Percentiles rank a stretch among this genome's conserved stretches.
phyloP scores from a whole-genome alignment of 2,888 invertebrate genomes.

The Apotomis turbidana region DNA sequence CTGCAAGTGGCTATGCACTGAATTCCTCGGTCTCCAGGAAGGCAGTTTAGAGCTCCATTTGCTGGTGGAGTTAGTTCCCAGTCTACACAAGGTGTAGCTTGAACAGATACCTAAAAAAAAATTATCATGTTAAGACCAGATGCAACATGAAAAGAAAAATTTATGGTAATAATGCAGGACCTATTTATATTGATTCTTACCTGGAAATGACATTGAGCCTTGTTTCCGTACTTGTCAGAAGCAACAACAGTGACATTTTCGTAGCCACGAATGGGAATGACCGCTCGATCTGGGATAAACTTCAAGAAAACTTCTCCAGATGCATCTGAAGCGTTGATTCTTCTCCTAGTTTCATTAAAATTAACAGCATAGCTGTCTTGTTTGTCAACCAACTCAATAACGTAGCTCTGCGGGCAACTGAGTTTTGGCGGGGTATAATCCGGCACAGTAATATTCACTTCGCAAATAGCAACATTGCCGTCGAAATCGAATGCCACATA shows the following conservation, averaged over 20 bases:
- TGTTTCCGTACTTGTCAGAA: constrained; percentile 93
- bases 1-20: constrained; percentile 96
- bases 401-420: constrained; percentile 97
- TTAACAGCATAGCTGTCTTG: constrained; percentile 96
- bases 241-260: constrained; percentile 97
- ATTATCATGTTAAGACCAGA: background rate
- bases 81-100: constrained; percentile 96
- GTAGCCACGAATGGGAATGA: constrained; percentile 93
- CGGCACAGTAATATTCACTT: constrained; percentile 97
- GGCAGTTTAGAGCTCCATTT: constrained; percentile 94
- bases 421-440: constrained; percentile 95
- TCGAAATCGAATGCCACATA: constrained; percentile 99
- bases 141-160: background rate
- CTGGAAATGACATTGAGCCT: constrained; percentile 96
- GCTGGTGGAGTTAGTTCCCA: constrained; percentile 96
- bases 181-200: constrained; percentile 61
- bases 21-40: constrained; percentile 91
- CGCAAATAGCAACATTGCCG: constrained; percentile 98
- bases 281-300: constrained; percentile 92
- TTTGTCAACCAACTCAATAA: constrained; percentile 94
- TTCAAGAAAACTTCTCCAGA: constrained; percentile 94
- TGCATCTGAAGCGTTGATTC: constrained; percentile 94
- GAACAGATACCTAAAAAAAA: constrained; percentile 88
- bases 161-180: background rate
- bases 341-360: constrained; percentile 93